Evolutionary conservation across 1,140 invertebrate genomes (phyloP).

Genomic region (Lepidurus arcticus): DNA sequence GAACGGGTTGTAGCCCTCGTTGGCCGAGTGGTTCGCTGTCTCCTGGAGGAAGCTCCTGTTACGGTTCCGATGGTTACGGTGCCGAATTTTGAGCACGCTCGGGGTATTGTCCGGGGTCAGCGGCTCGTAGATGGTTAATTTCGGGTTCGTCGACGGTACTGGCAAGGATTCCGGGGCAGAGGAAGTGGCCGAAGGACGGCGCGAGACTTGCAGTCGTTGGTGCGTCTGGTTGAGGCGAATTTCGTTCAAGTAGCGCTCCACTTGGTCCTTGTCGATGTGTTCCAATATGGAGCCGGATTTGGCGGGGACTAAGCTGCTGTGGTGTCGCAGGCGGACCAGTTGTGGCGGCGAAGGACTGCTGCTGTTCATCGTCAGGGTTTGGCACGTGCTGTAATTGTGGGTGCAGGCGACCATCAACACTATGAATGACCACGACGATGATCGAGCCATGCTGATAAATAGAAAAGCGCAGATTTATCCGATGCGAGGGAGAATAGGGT

Average conservation of each 20-base stretch:
- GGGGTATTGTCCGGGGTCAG: background rate
- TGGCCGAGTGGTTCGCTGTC: background rate
- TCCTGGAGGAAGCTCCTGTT: background rate
- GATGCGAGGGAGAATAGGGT: background rate
- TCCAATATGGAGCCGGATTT: conserved; percentile 12
- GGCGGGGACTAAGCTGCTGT: background rate
- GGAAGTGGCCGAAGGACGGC: background rate
- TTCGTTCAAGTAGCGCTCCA: background rate
- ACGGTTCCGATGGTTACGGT: background rate
- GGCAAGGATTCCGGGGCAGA: background rate
- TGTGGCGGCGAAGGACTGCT: background rate
- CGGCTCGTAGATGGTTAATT: conserved; percentile 5
- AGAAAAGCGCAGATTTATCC: background rate
- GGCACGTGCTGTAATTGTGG: background rate
- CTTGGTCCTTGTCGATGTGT: conserved; percentile 13
- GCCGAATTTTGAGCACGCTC: background rate
- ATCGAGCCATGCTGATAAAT: background rate
- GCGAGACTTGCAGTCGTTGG: background rate
- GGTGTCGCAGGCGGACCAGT: background rate
- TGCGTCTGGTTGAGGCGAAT: background rate
- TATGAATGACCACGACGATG: background rate
- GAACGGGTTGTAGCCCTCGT: background rate
- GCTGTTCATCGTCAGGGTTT: background rate
- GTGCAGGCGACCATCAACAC: background rate
- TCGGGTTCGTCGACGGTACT: background rate